Percentiles rank a stretch among this genome's conserved stretches.
Evolutionary conservation across 1,140 invertebrate genomes (phyloP).

Genomic region (Megathymus violae): DNA sequence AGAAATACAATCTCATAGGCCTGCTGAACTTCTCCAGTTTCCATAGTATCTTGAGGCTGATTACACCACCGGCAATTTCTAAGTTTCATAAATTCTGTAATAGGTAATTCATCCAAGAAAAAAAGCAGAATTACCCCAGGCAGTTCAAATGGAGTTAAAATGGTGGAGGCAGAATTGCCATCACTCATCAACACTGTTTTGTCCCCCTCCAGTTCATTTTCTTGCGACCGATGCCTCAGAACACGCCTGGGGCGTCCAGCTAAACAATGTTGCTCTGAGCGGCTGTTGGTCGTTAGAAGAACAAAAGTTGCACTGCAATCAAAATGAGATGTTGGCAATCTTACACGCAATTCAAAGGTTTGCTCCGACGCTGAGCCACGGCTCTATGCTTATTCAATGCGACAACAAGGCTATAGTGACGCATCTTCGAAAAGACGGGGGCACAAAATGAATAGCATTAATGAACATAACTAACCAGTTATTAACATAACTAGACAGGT

Average conservation of each 20-base stretch:
- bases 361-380: background rate
- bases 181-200: background rate
- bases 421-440: slow-evolving; percentile 18
- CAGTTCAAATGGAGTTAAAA: background rate
- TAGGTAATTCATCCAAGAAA: too few relatives aligned
- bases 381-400: slow-evolving; percentile 8
- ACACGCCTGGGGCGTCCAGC: slow-evolving; percentile 14
- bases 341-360: background rate
- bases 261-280: slow-evolving; percentile 10
- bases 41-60: slow-evolving; percentile 81
- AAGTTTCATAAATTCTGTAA: background rate
- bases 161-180: slow-evolving; percentile 17
- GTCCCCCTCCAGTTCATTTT: slow-evolving; percentile 9
- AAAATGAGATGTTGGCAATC: slow-evolving; percentile 21
- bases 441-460: background rate
- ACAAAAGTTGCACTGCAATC: slow-evolving; percentile 13
- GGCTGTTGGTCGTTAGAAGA: slow-evolving; percentile 4
- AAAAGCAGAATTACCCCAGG: background rate
- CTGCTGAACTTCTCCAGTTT: slow-evolving; percentile 78
- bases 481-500: slow-evolving; percentile 6
- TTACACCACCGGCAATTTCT: slow-evolving; percentile 23
- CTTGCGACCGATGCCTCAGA: slow-evolving; percentile 20
- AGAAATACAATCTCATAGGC: slow-evolving; percentile 42
- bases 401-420: slow-evolving; percentile 18
- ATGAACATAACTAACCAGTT: slow-evolving; percentile 11